These are phyloP conservation scores for Drusus annulatus DNA, from an alignment of 1,140 invertebrate species.

Conservation along the genomic window DNA sequence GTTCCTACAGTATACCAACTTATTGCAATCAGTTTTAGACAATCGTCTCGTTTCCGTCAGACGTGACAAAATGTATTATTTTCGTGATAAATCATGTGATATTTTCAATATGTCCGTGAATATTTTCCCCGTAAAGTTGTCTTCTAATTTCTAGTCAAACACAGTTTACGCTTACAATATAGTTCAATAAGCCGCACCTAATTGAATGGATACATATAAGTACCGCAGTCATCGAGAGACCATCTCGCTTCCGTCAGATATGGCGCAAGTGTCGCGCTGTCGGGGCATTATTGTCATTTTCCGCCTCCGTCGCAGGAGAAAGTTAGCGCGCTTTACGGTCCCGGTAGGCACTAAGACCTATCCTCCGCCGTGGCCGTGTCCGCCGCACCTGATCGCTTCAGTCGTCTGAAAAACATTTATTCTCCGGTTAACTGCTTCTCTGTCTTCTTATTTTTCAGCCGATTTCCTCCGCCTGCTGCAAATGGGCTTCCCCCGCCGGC, in stretches of 20 bases:
- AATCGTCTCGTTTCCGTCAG: slow-evolving; percentile 6
- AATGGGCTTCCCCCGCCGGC: slow-evolving; percentile 18
- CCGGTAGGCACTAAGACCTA: too few species aligned
- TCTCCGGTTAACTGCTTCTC: slow-evolving; percentile 28
- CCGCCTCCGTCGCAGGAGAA: not conserved
- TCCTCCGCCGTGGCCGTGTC: not conserved
- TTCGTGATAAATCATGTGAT: not conserved
- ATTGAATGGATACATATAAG: too few species aligned
- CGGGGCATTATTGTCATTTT: slow-evolving; percentile 9
- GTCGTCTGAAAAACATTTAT: slow-evolving; percentile 58
- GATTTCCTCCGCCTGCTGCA: slow-evolving; percentile 32
- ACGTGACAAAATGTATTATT: slow-evolving; percentile 27
- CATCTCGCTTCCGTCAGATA: slow-evolving; percentile 25
- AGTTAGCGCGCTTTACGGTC: too few species aligned
- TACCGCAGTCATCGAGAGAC: too few species aligned
- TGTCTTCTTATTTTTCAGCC: slow-evolving; percentile 38
- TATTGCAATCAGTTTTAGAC: not conserved
- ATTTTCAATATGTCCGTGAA: too few species aligned
- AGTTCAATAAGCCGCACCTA: too few species aligned
- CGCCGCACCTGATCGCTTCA: slow-evolving; percentile 48
- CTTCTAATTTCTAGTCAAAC: too few species aligned
- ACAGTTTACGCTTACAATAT: too few species aligned
- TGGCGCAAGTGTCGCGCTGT: slow-evolving; percentile 35
- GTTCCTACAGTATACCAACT: not conserved
- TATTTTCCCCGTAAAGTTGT: too few species aligned